These are phyloP conservation scores for Mallotus villosus DNA, from an alignment of 2,797 vertebrate species.

Conservation along the genomic window DNA sequence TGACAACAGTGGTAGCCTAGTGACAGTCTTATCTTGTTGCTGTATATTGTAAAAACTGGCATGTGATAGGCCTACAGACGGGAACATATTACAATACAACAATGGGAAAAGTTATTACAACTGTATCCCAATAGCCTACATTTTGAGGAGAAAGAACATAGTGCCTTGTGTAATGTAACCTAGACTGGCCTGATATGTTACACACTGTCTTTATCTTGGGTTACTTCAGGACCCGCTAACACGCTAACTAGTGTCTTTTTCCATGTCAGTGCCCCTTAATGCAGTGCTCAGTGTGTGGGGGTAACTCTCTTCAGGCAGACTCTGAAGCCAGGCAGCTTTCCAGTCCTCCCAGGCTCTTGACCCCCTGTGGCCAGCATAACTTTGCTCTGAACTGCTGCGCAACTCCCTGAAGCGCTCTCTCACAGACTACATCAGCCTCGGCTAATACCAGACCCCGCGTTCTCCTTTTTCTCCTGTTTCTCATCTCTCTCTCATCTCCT, in stretches of 20 bases:
- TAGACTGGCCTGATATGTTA: no score
- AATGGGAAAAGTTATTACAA: background rate
- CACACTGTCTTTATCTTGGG: background rate
- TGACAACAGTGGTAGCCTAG: background rate
- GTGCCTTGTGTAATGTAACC: no score
- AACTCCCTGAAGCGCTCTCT: background rate
- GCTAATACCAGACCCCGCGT: background rate
- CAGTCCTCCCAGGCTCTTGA: conserved; percentile 24
- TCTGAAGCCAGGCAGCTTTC: conserved; percentile 35
- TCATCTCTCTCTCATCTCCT: background rate
- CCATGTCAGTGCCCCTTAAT: conserved; percentile 68
- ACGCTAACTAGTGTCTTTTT: conserved; percentile 71
- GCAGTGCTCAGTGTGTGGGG: conserved; percentile 56
- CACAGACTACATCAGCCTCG: background rate
- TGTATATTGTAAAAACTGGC: conserved; percentile 6
- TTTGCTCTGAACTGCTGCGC: conserved; percentile 24
- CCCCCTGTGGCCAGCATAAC: conserved; percentile 44
- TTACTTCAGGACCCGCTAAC: conserved; percentile 56
- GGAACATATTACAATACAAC: no score
- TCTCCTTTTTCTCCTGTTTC: background rate
- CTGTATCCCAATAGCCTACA: background rate
- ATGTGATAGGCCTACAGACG: background rate
- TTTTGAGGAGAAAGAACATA: background rate
- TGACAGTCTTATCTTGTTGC: conserved; percentile 17
- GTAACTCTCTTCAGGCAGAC: background rate